Base-by-base conservation (phyloP, 1,140 invertebrate species). In the Cyclina sinensis region DNA sequence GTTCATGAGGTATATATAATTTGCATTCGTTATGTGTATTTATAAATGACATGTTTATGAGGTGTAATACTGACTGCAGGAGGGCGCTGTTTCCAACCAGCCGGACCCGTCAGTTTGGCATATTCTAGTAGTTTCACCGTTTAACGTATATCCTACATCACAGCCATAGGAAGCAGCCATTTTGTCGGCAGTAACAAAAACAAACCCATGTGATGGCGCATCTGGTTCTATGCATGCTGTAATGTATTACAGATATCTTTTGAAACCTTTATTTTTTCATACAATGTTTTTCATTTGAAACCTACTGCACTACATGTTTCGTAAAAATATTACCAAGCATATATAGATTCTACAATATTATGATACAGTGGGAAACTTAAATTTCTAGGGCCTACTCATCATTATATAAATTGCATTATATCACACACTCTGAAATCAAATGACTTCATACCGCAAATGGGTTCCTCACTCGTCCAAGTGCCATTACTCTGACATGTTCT, bases 131-230 rank as follows among this genome's bases (percentile, higher is more conserved):
- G 24, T 11, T 30, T n/a, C 21, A 43, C 84, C 84, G 57, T 35
- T 27, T 32, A 86, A 18, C 11, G 84, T 78, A 68, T 59, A 86
- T 18, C 84, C 84, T 12, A 46, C 30, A 39, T 86, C 51, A 86
- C 84, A 86, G 16, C 48, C 30, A 51, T 78, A 86, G 5, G 73
- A 78, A 16, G 70, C 70, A 16, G 30, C 12, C 18, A 21, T 59
- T 21, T 18, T 46, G 37, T 86, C 73, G 5, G 32, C n/a, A n/a
- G 83, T 48, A 18, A 85, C 37, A 37, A 24, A 39, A 39, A 48
- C 48, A 18, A 43, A 18, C 11, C 84, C 84, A 78, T 86, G 39
- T 43, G 59, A 14, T 35, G 48, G 39, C 21, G 12, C 12, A 32
- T 24, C 68, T 12, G 82, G 68, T 21, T 43, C 39, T 51, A 48